phyloP scores from a whole-genome alignment of 2,888 invertebrate genomes.

The Adelphocoris suturalis region DNA sequence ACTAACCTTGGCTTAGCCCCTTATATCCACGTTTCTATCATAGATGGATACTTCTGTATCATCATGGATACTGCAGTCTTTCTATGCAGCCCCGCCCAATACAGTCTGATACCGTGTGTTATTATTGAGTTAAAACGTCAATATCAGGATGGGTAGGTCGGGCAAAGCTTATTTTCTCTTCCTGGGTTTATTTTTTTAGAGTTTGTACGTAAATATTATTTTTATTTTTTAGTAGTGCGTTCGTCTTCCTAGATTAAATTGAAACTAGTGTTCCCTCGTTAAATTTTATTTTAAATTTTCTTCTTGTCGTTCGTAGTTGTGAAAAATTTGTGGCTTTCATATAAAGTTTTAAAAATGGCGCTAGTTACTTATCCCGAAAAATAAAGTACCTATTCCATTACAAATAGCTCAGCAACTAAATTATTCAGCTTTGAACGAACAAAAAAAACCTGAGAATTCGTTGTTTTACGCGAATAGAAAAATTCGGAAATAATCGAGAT shows the following conservation, averaged over 20 bases:
- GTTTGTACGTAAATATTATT: slow-evolving; percentile 24
- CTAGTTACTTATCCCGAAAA: slow-evolving; percentile 42
- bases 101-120: not conserved
- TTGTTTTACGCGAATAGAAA: not conserved
- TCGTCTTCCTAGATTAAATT: slow-evolving; percentile 58
- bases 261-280: slow-evolving; percentile 16
- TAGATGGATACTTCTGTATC: too few relatives aligned
- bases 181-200: slow-evolving; percentile 35
- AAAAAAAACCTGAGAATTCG: not conserved
- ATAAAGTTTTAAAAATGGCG: slow-evolving; percentile 8
- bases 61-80: too few relatives aligned
- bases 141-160: slow-evolving; percentile 37
- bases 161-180: slow-evolving; percentile 34
- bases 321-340: slow-evolving; percentile 37
- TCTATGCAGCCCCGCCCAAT: too few relatives aligned
- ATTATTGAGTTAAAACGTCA: not conserved
- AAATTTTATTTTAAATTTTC: slow-evolving; percentile 5
- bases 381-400: not conserved
- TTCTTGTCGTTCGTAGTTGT: slow-evolving; percentile 26
- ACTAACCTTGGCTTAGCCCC: too few relatives aligned
- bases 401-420: too few relatives aligned
- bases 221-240: slow-evolving; percentile 47
- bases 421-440: too few relatives aligned
- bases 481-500: not conserved
- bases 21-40: too few relatives aligned